Evolutionary conservation across 2,113 vertebrate genomes (phyloP).

Genomic region (Zapus hudsonius): DNA sequence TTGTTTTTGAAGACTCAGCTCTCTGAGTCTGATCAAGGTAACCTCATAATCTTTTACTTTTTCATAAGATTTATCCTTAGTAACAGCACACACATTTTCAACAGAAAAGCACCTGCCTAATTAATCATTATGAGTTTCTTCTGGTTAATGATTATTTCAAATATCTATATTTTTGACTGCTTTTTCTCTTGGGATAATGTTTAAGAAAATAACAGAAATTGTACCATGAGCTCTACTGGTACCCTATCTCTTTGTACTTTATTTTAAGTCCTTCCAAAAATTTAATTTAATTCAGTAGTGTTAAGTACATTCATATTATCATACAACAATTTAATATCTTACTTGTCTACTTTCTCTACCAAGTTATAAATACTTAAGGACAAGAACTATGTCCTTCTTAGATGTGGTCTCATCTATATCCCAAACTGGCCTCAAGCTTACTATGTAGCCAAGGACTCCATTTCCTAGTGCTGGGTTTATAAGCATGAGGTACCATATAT

Average conservation of each 20-base stretch:
- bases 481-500: too few relatives aligned
- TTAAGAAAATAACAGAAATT: constrained; percentile 48
- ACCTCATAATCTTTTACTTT: constrained; percentile 34
- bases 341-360: background rate
- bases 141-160: constrained; percentile 31
- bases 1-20: constrained; percentile 46
- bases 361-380: background rate
- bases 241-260: background rate
- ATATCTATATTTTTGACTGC: constrained; percentile 39
- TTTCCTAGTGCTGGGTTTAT: too few relatives aligned
- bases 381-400: background rate
- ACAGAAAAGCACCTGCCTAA: background rate
- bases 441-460: too few relatives aligned
- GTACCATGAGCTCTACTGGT: background rate
- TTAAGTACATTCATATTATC: background rate
- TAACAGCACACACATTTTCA: background rate
- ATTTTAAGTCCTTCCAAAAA: constrained; percentile 16
- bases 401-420: too few relatives aligned
- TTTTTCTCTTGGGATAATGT: constrained; percentile 25
- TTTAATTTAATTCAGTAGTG: background rate
- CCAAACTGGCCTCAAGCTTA: too few relatives aligned
- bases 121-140: constrained; percentile 30
- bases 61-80: constrained; percentile 50
- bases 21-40: constrained; percentile 56
- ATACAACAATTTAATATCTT: background rate